Base-by-base conservation (phyloP, 2,888 invertebrate genomes). In the Philereme vetulata region DNA sequence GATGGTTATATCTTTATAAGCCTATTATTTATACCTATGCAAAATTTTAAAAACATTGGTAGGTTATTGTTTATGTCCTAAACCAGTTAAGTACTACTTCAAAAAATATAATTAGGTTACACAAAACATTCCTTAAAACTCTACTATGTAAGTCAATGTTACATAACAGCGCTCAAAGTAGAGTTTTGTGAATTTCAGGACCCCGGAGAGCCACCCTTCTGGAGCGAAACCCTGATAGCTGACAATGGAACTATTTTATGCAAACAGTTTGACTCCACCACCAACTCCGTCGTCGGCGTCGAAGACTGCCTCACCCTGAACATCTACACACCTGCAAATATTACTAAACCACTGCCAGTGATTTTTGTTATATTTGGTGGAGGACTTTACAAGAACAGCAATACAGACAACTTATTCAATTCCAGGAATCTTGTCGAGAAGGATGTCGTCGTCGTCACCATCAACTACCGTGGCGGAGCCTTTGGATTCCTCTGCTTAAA, bases 291-390 rank as follows among this genome's bases (percentile, higher is more conserved):
- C 9, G 51, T 70, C 4, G 78, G 78, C 9, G 64, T 70, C 38
- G 81, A 84, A 67, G 78, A 85, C 56, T 85, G 83, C 48, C 71
- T 85, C 0, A 76, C 73, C 6, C 69, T 81, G 1, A 85, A 81
- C 62, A 70, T 85, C 4, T 85, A 77, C 65, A 76, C 80, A 4
- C 82, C 84, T 82, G 84, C 63, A 88, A 89, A 0, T 86, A 45
- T 44, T 0, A 47, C 56, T 34, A 45, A 62, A 21, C 68, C 68
- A 3, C 62, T 76, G 34, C 71, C 82, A 7, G 84, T 84, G 0
- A 80, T 85, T 68, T 72, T 83, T 4, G 82, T 76, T 54, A 71
- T 85, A 46, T 77, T 74, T 56, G 83, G 84, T 5, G 83, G 82
- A n/a, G 80, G 71, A 9, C 82, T 75, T 51, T 66, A 69, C 11